Conservation (phyloP, 1,140 invertebrate species). For the Acromyrmex echinatior region DNA sequence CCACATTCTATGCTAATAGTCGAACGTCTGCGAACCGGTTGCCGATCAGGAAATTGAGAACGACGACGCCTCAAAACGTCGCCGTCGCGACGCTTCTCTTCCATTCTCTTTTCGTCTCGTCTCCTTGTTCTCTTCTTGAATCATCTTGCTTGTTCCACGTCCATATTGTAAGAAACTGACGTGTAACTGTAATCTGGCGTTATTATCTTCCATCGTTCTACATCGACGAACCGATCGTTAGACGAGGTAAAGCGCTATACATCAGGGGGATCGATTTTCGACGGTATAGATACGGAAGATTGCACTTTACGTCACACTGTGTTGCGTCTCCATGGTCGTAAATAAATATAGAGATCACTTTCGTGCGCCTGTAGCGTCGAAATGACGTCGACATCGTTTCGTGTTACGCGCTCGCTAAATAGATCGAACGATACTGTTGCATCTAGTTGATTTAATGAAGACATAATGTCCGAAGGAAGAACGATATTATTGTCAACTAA, state of each 20-base stretch:
- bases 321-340: background rate
- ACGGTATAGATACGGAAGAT: conserved; percentile 34
- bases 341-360: conserved; percentile 39
- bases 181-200: conserved; percentile 64
- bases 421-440: background rate
- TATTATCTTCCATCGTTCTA: conserved; percentile 56
- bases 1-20: conserved; percentile 82
- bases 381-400: conserved; percentile 6
- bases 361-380: background rate
- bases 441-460: conserved; percentile 19
- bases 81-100: conserved; percentile 45
- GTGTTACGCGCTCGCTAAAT: background rate
- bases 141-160: conserved; percentile 4
- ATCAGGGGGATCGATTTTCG: conserved; percentile 40
- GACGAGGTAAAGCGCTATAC: conserved; percentile 15
- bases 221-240: conserved; percentile 45
- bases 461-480: background rate
- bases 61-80: conserved; percentile 1
- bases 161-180: conserved; percentile 26
- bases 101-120: background rate
- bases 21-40: conserved; percentile 42
- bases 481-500: background rate
- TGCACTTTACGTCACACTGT: conserved; percentile 30
- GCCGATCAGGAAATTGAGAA: conserved; percentile 36
- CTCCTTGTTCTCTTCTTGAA: background rate